Evolutionary conservation across 1,140 invertebrate genomes (phyloP).

Genomic region (Plodia interpunctella): DNA sequence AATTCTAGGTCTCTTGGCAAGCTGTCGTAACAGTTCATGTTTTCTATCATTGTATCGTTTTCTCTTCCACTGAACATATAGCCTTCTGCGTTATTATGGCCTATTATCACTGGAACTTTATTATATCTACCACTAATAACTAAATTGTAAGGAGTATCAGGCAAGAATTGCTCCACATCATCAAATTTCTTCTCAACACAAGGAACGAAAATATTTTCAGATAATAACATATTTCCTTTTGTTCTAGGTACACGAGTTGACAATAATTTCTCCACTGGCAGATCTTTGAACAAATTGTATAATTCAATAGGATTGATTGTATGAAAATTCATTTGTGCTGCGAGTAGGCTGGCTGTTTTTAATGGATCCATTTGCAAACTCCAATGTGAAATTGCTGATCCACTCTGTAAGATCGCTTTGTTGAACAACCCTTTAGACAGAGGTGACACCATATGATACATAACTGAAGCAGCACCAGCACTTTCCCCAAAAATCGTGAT

Average conservation of each 20-base stretch:
- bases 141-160: constrained; percentile 47
- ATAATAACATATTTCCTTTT: constrained; percentile 42
- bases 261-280: constrained; percentile 37
- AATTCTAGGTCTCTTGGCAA: constrained; percentile 50
- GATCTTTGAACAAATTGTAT: constrained; percentile 41
- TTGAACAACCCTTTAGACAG: constrained; percentile 56
- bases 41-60: constrained; percentile 47
- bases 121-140: constrained; percentile 34
- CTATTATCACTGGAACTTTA: constrained; percentile 53
- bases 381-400: constrained; percentile 62
- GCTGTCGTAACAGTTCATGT: constrained; percentile 40
- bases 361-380: constrained; percentile 50
- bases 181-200: constrained; percentile 43
- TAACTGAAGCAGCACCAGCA: constrained; percentile 59
- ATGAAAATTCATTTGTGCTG: constrained; percentile 38
- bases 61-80: constrained; percentile 59
- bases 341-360: constrained; percentile 39
- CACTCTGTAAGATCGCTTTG: constrained; percentile 80
- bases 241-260: constrained; percentile 41
- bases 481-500: constrained; percentile 68
- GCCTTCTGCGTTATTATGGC: constrained; percentile 57
- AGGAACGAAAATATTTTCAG: constrained; percentile 60
- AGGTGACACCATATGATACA: constrained; percentile 58
- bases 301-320: constrained; percentile 51
- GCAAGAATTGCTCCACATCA: constrained; percentile 37